These are phyloP conservation scores for Drosophila helvetica DNA, from an alignment of 2,888 invertebrate genomes.

Conservation along the genomic window DNA sequence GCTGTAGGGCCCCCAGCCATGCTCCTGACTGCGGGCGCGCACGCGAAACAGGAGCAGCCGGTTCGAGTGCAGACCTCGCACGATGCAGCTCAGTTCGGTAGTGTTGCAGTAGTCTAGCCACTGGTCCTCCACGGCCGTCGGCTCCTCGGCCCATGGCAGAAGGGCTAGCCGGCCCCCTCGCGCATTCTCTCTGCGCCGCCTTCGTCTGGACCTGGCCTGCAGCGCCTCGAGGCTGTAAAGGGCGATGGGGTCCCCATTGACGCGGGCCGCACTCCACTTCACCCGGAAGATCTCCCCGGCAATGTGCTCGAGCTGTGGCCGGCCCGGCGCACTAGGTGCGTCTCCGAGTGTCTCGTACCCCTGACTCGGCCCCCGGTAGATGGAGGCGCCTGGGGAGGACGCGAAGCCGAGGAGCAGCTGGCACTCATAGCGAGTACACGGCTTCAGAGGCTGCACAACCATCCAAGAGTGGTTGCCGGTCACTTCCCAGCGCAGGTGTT, in stretches of 20 bases:
- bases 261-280: slow-evolving; percentile 91
- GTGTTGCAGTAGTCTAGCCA: slow-evolving; percentile 91
- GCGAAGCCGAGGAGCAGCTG: slow-evolving; percentile 88
- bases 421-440: slow-evolving; percentile 92
- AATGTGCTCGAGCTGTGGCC: slow-evolving; percentile 89
- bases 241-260: slow-evolving; percentile 90
- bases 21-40: slow-evolving; percentile 88
- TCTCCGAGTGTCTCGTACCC: slow-evolving; percentile 91
- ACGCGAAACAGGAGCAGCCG: slow-evolving; percentile 90
- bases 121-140: slow-evolving; percentile 84
- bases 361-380: slow-evolving; percentile 85
- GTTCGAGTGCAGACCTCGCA: slow-evolving; percentile 86
- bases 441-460: slow-evolving; percentile 85
- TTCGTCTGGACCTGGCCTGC: slow-evolving; percentile 70
- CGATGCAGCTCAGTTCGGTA: slow-evolving; percentile 91
- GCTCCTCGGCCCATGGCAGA: slow-evolving; percentile 86
- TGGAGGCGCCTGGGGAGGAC: slow-evolving; percentile 46
- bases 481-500: slow-evolving; percentile 76
- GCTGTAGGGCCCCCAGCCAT: slow-evolving; percentile 93
- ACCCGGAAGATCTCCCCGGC: slow-evolving; percentile 90
- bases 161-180: slow-evolving; percentile 63
- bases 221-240: slow-evolving; percentile 91
- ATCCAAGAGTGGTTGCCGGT: slow-evolving; percentile 54
- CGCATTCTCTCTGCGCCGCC: slow-evolving; percentile 50
- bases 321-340: slow-evolving; percentile 91